Evolutionary conservation across 2,888 invertebrate species (phyloP).

Genomic region (Pseudococcus jackbeardsleyi): DNA sequence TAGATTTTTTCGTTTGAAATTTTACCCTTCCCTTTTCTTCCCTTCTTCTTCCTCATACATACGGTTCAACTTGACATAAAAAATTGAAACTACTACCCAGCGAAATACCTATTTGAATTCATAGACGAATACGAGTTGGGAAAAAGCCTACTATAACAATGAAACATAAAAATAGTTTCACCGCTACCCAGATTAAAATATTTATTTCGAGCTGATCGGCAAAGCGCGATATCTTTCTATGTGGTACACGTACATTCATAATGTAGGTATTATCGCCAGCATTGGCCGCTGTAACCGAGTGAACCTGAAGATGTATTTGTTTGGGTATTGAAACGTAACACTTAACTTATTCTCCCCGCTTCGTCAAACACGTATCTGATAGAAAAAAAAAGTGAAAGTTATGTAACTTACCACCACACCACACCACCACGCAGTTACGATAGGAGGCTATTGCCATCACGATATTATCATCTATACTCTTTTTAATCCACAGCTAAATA

Average conservation of each 20-base stretch:
- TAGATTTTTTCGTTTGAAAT: too few species aligned
- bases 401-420: slow-evolving; percentile 53
- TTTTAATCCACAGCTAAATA: slow-evolving; percentile 20
- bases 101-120: too few species aligned
- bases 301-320: slow-evolving; percentile 62
- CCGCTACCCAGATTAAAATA: neutral
- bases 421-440: slow-evolving; percentile 14
- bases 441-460: slow-evolving; percentile 60
- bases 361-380: slow-evolving; percentile 52
- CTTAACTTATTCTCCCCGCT: slow-evolving; percentile 49
- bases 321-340: slow-evolving; percentile 59
- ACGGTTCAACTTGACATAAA: too few species aligned
- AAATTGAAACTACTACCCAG: too few species aligned
- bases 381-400: slow-evolving; percentile 58
- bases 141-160: neutral
- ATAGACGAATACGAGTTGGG: neutral
- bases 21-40: too few species aligned
- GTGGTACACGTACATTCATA: neutral
- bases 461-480: slow-evolving; percentile 55
- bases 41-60: too few species aligned
- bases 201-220: neutral
- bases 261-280: slow-evolving; percentile 8
- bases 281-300: slow-evolving; percentile 58
- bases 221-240: neutral
- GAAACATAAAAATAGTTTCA: neutral